These are phyloP conservation scores for Chrysogorgia sp. DNA, from an alignment of 92 coral and sea anemone species.

Conservation along the genomic window DNA sequence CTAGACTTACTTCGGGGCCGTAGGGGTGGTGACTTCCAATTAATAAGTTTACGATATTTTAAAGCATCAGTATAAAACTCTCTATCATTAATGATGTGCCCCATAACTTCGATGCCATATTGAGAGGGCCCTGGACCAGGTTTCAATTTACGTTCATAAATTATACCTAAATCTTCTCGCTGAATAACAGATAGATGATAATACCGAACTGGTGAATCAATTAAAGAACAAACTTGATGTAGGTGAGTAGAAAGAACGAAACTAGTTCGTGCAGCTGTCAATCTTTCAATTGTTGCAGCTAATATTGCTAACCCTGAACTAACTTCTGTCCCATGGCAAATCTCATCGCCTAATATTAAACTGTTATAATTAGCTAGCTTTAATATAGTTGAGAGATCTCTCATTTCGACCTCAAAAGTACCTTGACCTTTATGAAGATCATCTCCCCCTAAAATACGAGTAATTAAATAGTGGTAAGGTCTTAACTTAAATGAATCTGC, in stretches of 20 bases:
- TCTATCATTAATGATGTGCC: conserved; percentile 44
- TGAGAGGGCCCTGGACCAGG: conserved; percentile 53
- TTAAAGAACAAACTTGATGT: conserved; percentile 49
- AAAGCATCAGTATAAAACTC: conserved; percentile 45
- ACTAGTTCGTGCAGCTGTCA: conserved; percentile 51
- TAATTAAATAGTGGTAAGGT: conserved; percentile 48
- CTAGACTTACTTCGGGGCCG: conserved; percentile 39
- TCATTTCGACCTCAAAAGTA: conserved; percentile 53
- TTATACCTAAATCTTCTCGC: conserved; percentile 43
- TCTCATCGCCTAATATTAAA: conserved; percentile 47
- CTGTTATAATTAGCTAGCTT: conserved; percentile 49
- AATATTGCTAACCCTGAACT: conserved; percentile 48
- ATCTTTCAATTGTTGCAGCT: conserved; percentile 49
- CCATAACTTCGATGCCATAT: conserved; percentile 51
- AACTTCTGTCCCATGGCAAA: conserved; percentile 50
- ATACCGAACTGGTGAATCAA: conserved; percentile 50
- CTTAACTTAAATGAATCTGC: conserved; percentile 50
- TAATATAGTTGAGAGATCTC: conserved; percentile 41
- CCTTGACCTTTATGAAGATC: conserved; percentile 56
- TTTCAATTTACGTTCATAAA: conserved; percentile 51
- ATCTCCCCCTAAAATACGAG: conserved; percentile 55
- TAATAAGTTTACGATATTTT: conserved; percentile 45
- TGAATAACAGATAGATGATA: conserved; percentile 52
- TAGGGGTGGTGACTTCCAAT: conserved; percentile 44
- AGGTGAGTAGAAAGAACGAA: conserved; percentile 49